phyloP scores from a whole-genome alignment of 1,140 invertebrate species.

The Lethocerus indicus region DNA sequence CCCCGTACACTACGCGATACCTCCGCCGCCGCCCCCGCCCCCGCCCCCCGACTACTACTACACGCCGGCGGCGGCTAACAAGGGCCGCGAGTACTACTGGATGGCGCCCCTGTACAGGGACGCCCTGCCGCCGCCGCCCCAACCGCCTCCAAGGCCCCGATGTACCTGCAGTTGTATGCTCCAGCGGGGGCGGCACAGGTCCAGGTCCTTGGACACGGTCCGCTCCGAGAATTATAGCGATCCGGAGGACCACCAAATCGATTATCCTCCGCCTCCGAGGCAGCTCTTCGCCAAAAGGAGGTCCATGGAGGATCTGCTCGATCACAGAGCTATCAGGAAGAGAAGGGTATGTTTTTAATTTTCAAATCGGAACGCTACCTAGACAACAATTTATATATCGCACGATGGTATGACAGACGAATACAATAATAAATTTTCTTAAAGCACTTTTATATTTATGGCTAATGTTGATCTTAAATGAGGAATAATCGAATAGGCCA shows the following conservation, averaged over 20 bases:
- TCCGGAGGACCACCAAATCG: slow-evolving; percentile 40
- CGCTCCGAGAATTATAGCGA: slow-evolving; percentile 30
- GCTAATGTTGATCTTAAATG: too few species aligned
- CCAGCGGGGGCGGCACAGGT: slow-evolving; percentile 31
- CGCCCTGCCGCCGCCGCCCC: slow-evolving; percentile 36
- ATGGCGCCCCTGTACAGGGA: slow-evolving; percentile 46
- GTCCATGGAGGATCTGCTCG: slow-evolving; percentile 49
- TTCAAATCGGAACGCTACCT: too few species aligned
- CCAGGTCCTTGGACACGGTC: slow-evolving; percentile 45
- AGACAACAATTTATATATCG: too few species aligned
- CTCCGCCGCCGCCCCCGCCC: slow-evolving; percentile 3
- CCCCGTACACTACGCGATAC: not conserved
- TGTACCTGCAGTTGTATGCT: slow-evolving; percentile 21
- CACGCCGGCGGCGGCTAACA: slow-evolving; percentile 29
- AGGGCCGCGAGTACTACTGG: slow-evolving; percentile 49
- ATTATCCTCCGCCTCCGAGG: slow-evolving; percentile 36
- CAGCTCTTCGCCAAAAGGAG: slow-evolving; percentile 31
- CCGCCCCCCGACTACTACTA: slow-evolving; percentile 25
- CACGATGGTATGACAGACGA: too few species aligned
- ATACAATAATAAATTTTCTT: too few species aligned
- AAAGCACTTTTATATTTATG: too few species aligned
- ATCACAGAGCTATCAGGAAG: too few species aligned
- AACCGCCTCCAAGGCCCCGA: slow-evolving; percentile 20
- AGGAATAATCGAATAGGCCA: too few species aligned
- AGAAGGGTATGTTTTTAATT: slow-evolving; percentile 4